Evolutionary conservation across 2,888 invertebrate species (phyloP), one percentile per base, ranked within the genome.

Genomic region (Itoplectis maculator): DNA sequence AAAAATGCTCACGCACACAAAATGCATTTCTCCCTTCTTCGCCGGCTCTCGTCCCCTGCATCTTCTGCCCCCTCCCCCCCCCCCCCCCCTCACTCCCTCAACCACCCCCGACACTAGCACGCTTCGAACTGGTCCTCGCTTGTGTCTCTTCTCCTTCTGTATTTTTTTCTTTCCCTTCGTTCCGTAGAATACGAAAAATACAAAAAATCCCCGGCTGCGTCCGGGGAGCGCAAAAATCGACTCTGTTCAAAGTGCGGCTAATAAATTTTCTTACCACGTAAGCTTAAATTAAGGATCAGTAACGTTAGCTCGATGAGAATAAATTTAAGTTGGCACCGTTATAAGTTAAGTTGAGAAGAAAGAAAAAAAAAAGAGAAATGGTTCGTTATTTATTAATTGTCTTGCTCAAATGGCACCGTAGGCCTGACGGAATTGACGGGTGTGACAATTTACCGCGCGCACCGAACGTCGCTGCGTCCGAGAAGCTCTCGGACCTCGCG

Each of bases 391-490:
- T 84, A 84, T 84, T 80, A 81, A 80, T 85, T 83, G 63, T 85
- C 82, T 84, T 85, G 85, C 85, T 85, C 85, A 85, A 85, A 79
- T 79, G 83, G 79, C 81, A 74, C 73, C 78, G 74, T 81, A 80
- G 78, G 84, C 83, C 85, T 84, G 82, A 85, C 76, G 85, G 84
- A 85, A 85, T 85, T 85, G 85, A 85, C 78, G 78, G 78, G 69
- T 73, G 72, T 56, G 74, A 74, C 68, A 65, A 47, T 40, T 56
- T 42, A 37, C 18, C 18, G 61, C 74, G 59, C 65, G 65, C 13
- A 40, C n/a, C n/a, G n/a, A 59, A 56, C 42, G 23, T 45, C 3
- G 42, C 45, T n/a, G n/a, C 35, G 29, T 70, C 61, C 68, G 42
- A 47, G 42, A 61, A 73, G 49, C 49, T 61, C 20, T 40, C 37